These are phyloP conservation scores for Trichomycterus rosablanca DNA, from an alignment of 2,113 vertebrate genomes.

Conservation along the genomic window DNA sequence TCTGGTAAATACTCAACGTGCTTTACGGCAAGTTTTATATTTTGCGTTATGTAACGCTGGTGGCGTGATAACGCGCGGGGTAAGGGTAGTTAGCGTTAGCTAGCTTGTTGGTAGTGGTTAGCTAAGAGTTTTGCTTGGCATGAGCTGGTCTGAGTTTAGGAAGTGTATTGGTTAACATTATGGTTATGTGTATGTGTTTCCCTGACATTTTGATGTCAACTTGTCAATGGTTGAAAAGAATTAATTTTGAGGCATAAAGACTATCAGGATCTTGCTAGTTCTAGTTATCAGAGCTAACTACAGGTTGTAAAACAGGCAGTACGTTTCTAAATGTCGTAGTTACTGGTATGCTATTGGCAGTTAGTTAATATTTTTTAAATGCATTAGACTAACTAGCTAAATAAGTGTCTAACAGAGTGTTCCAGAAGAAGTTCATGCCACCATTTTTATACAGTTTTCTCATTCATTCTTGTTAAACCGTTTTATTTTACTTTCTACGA, in stretches of 20 bases:
- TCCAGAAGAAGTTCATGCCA: neutral
- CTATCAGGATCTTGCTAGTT: too few species aligned
- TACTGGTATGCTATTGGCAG: neutral
- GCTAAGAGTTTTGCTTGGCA: too few species aligned
- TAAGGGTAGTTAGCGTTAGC: too few species aligned
- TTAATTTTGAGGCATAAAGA: too few species aligned
- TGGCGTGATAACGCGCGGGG: neutral
- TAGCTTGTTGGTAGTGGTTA: too few species aligned
- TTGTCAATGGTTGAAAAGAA: neutral
- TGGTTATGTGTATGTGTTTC: neutral
- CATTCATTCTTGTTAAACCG: neutral
- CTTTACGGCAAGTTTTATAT: neutral
- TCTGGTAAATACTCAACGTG: neutral
- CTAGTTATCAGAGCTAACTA: too few species aligned
- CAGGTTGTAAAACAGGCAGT: too few species aligned
- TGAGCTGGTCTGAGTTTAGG: too few species aligned
- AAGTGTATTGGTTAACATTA: constrained; percentile 1
- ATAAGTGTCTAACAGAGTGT: neutral
- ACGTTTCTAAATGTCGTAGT: too few species aligned
- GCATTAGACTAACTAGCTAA: too few species aligned
- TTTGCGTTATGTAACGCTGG: neutral
- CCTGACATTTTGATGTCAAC: neutral
- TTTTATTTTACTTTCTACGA: neutral
- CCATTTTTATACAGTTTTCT: neutral
- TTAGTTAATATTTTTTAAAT: constrained; percentile 5